A percentile compares a stretch with the other conserved stretches of the same genome.
Conservation (phyloP, 2,888 invertebrate genomes). For the Choreutis nemorana region DNA sequence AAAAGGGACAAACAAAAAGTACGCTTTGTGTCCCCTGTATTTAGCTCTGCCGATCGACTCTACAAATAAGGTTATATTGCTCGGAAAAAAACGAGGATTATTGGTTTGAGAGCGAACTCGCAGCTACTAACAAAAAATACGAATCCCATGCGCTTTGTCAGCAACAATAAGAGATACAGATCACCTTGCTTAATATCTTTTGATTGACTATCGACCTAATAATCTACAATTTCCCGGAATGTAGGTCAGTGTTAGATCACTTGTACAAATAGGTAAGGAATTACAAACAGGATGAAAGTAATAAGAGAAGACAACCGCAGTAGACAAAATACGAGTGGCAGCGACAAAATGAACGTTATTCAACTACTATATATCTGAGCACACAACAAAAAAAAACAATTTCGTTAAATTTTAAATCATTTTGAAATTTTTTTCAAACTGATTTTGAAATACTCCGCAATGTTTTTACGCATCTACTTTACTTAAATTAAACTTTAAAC, state of each 20-base stretch:
- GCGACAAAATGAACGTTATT: too few species aligned
- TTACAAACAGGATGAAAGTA: slow-evolving; percentile 44
- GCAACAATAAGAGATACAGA: neutral
- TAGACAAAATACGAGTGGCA: neutral
- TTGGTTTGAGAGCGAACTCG: slow-evolving; percentile 28
- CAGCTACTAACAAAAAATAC: slow-evolving; percentile 16
- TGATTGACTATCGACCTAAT: slow-evolving; percentile 46
- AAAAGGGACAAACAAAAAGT: slow-evolving; percentile 48
- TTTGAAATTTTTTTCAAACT: too few species aligned
- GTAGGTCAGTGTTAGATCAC: slow-evolving; percentile 46
- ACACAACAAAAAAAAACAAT: too few species aligned
- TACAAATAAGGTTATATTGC: slow-evolving; percentile 55
- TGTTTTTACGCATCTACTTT: too few species aligned
- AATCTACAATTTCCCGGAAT: slow-evolving; percentile 30
- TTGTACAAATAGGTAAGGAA: slow-evolving; percentile 10
- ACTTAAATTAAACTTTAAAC: too few species aligned
- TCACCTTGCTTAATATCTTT: slow-evolving; percentile 17
- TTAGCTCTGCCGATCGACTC: slow-evolving; percentile 47
- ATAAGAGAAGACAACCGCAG: slow-evolving; percentile 20
- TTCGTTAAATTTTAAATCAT: too few species aligned
- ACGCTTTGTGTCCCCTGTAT: slow-evolving; percentile 47
- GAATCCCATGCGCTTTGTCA: slow-evolving; percentile 4
- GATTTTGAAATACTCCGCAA: too few species aligned
- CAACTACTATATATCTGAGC: too few species aligned
- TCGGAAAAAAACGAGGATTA: slow-evolving; percentile 47